These are phyloP conservation scores for Acipenser transmontanus DNA, from an alignment of 2,797 vertebrate genomes.

Conservation along the genomic window DNA sequence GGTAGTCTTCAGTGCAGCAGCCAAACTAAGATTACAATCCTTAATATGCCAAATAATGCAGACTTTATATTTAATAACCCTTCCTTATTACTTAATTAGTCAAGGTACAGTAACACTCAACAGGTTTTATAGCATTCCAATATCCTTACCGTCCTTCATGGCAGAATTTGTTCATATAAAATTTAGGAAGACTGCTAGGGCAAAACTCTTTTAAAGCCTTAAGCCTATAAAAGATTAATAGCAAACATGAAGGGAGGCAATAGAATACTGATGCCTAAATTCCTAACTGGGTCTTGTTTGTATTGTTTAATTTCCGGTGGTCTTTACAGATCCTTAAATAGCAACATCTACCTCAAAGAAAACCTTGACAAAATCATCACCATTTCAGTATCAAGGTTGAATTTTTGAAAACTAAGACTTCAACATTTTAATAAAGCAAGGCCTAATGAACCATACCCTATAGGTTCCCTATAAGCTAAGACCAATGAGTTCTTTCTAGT, in stretches of 20 bases:
- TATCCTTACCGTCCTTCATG: not conserved
- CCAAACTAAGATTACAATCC: not conserved
- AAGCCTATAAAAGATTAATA: slow-evolving; percentile 19
- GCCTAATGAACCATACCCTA: too few species aligned
- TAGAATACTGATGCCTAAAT: not conserved
- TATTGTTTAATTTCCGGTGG: not conserved
- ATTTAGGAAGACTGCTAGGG: not conserved
- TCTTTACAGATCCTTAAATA: not conserved
- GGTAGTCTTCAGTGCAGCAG: too few species aligned
- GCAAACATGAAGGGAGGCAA: slow-evolving; percentile 9
- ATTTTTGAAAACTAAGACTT: too few species aligned
- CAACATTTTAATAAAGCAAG: too few species aligned
- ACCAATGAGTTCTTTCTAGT: too few species aligned
- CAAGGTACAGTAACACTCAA: slow-evolving; percentile 3
- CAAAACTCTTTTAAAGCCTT: slow-evolving; percentile 15
- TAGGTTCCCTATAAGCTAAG: too few species aligned
- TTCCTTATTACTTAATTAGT: slow-evolving; percentile 11
- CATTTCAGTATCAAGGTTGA: too few species aligned
- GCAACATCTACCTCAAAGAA: not conserved
- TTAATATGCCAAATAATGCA: not conserved
- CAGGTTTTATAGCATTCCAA: slow-evolving; percentile 10
- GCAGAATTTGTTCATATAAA: slow-evolving; percentile 9
- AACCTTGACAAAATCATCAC: too few species aligned
- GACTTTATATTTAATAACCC: slow-evolving; percentile 7
- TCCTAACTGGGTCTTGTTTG: not conserved